Base-by-base conservation (phyloP, 2,888 invertebrate genomes). In the Torymus tubicola region DNA sequence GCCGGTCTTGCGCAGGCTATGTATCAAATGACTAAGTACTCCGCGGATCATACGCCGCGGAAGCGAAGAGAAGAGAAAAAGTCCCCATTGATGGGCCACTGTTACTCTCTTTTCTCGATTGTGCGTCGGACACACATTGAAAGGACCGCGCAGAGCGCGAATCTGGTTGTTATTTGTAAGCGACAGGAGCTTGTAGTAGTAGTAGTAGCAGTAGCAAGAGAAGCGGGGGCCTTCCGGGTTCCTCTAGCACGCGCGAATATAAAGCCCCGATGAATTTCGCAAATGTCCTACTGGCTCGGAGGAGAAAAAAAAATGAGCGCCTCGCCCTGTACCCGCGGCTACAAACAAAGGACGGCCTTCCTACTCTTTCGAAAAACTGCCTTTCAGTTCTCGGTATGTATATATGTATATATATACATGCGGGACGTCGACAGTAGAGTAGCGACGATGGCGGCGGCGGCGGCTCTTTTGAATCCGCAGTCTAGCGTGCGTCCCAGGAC, bases 391-490 rank as follows among this genome's bases (percentile, higher is more conserved):
- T 50, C 61, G 11, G 12, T 61, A 16, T 60, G 57, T 57, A 14
- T 57, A n/a, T 16, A 21, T 60, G 5, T 10, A 16, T 13, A 42
- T 58, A 55, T 57, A 57, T 24, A 18, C 14, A 67, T 71, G 74
- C 42, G 12, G 31, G 31, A 60, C 16, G 21, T n/a, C 64, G 63
- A 55, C n/a, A n/a, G n/a, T n/a, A n/a, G n/a, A n/a, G n/a, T n/a
- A n/a, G n/a, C n/a, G n/a, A n/a, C n/a, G n/a, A n/a, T n/a, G n/a
- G n/a, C n/a, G n/a, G n/a, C 61, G 83, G 76, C 75, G 81, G 82
- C 83, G 74, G 84, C 84, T 84, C 85, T 84, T 86, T 86, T 85
- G 84, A 86, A 82, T 84, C 82, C 81, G 69, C 63, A 72, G 68
- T 57, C 79, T 70, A 69, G 42, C 42, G 57, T 68, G 72, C 42